Evolutionary conservation across 2,888 invertebrate species (phyloP).

Genomic region (Dendrolimus pini): DNA sequence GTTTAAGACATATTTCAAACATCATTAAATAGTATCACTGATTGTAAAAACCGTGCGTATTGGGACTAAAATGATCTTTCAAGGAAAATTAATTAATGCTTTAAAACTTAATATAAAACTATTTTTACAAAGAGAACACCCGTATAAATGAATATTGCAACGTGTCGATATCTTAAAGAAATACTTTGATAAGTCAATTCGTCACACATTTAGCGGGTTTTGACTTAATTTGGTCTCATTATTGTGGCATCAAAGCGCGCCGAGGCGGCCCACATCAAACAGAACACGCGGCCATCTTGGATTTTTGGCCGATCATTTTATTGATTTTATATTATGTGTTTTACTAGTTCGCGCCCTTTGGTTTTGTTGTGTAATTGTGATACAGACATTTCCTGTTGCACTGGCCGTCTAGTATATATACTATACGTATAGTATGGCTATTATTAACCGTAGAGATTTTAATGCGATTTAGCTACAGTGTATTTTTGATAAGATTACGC

Average conservation of each 20-base stretch:
- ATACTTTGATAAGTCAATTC: conserved; percentile 72
- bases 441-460: too few relatives aligned
- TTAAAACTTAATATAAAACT: too few relatives aligned
- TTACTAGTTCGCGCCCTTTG: conserved; percentile 2
- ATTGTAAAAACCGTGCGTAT: too few relatives aligned
- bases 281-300: conserved; percentile 32
- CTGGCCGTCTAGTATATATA: background rate
- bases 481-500: too few relatives aligned
- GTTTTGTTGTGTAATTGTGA: background rate
- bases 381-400: background rate
- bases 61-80: too few relatives aligned
- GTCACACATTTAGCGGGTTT: conserved; percentile 69
- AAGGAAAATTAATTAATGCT: too few relatives aligned
- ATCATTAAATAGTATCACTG: too few relatives aligned
- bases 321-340: conserved; percentile 69
- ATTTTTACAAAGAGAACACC: background rate
- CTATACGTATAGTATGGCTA: too few relatives aligned
- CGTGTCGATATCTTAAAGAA: conserved; percentile 48
- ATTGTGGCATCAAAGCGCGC: conserved; percentile 65
- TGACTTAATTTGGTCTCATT: conserved; percentile 74
- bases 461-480: too few relatives aligned
- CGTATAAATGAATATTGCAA: conserved; percentile 29
- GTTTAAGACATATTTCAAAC: too few relatives aligned
- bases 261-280: conserved; percentile 59
- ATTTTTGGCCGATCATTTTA: conserved; percentile 57